Evolutionary conservation across 2,797 vertebrate species (phyloP).

Genomic region (Ara ararauna): DNA sequence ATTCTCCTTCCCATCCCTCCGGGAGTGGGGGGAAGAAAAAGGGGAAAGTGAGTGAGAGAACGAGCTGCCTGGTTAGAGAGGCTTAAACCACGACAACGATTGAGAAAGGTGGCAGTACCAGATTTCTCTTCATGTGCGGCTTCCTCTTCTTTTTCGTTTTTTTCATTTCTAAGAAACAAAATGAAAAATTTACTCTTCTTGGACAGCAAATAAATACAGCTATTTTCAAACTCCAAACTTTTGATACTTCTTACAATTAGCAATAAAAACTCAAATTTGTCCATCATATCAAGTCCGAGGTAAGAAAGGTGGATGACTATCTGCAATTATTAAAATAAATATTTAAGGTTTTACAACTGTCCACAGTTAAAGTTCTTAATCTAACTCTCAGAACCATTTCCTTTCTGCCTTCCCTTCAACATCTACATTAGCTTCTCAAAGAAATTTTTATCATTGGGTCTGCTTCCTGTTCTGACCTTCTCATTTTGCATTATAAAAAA

Average conservation of each 20-base stretch:
- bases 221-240: neutral
- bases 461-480: neutral
- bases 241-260: neutral
- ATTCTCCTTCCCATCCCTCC: too few relatives aligned
- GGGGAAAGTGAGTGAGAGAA: too few relatives aligned
- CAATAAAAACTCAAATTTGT: neutral
- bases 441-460: neutral
- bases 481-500: neutral
- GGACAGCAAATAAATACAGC: neutral
- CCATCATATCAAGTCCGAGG: neutral
- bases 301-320: neutral
- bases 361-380: neutral
- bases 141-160: slow-evolving; percentile 49
- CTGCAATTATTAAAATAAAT: neutral
- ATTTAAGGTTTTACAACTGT: neutral
- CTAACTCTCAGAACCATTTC: neutral
- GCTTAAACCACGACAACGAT: neutral
- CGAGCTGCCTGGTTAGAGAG: too few relatives aligned
- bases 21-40: too few relatives aligned
- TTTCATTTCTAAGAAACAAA: slow-evolving; percentile 67
- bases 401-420: neutral
- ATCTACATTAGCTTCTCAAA: neutral
- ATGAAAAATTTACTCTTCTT: neutral
- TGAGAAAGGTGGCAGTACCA: slow-evolving; percentile 66
- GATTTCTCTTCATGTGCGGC: slow-evolving; percentile 51